These are phyloP conservation scores for Drepanosiphum platanoidis DNA, from an alignment of 2,888 invertebrate genomes.

Conservation along the genomic window DNA sequence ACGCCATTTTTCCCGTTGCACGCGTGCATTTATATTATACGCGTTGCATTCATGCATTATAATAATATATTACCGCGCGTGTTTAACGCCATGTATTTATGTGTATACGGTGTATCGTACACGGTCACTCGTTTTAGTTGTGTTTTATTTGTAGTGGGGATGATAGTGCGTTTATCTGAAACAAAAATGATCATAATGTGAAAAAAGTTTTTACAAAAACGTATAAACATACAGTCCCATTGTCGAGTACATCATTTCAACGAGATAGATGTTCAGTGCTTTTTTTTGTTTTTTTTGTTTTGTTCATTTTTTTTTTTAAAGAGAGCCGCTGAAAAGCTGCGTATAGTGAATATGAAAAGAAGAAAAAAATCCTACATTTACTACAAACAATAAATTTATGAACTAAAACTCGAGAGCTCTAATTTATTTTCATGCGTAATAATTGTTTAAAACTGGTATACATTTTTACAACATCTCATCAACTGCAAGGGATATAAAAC, in stretches of 20 bases:
- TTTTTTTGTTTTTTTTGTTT: not conserved
- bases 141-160: not conserved
- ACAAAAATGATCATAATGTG: constrained; percentile 13
- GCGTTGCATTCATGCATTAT: not conserved
- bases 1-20: not conserved
- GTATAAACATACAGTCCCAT: not conserved
- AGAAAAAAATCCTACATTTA: not conserved
- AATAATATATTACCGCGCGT: not conserved
- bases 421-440: no score
- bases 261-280: not conserved
- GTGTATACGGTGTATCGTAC: not conserved
- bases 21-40: not conserved
- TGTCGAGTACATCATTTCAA: not conserved
- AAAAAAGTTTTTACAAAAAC: not conserved
- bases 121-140: not conserved
- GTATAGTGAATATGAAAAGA: not conserved
- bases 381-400: no score
- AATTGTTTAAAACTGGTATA: no score
- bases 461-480: no score
- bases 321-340: not conserved
- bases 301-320: not conserved
- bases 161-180: not conserved
- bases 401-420: no score
- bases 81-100: not conserved
- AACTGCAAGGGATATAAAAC: no score